Base-by-base conservation (phyloP, 2,113 vertebrate genomes). In the Callipepla squamata region DNA sequence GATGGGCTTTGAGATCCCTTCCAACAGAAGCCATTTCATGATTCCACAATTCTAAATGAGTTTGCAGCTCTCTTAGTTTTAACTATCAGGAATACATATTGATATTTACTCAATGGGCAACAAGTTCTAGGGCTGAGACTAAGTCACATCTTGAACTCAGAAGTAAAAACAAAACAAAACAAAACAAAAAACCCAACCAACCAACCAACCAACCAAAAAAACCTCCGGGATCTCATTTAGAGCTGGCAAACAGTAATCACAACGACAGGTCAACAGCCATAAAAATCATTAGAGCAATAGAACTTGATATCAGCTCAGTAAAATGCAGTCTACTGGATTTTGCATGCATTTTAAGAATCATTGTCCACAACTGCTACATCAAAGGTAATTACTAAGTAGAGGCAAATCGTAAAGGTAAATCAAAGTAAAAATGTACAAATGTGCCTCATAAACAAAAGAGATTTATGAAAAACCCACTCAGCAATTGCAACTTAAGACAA, bases 351-450 rank as follows among this genome's bases (percentile, higher is more conserved):
- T 62, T 80, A 78, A 85, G 21, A 69, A 75, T 42, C 74, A 66
- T 51, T 23, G 79, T 53, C 58, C 50, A 47, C 53, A 85, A 82
- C 42, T 34, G n/a, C 22, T 87, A 85, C 70, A 85, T 92, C 84
- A 85, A 59, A 82, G 89, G 32, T 30, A 91, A 85, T 38, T 72
- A 80, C n/a, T 23, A 53, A 10, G 26, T 53, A 80, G 92, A 94
- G 32, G 57, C 18, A 53, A 53, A 53, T 28, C 16, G 16, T 55
- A 83, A 93, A 94, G 22, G 40, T 13, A 95, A 89, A 91, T 47
- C 45, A 82, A 93, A 95, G 68, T 55, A 80, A 87, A 85, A 95
- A 80, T 23, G 55, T 63, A 80, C 25, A 47, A 88, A 63, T 14
- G 22, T 9, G 62, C 53, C 94, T 73, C 45, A 85, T 9, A 50